A percentile compares a stretch with the other conserved stretches of the same genome.
Conservation (phyloP, 2,797 vertebrate species). For the Sparus aurata region DNA sequence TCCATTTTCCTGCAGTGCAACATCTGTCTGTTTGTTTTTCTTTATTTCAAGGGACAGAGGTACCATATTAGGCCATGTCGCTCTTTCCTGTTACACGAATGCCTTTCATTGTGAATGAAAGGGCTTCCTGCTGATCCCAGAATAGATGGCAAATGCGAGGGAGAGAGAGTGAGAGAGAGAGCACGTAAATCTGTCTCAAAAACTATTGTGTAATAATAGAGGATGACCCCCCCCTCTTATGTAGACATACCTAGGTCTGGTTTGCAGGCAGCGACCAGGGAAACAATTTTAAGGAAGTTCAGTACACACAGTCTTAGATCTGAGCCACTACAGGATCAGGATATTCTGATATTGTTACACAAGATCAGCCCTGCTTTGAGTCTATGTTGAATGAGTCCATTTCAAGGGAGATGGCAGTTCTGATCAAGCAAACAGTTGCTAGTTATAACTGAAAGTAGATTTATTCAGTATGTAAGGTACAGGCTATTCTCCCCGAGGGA, state of each 20-base stretch:
- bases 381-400: neutral
- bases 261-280: conserved; percentile 19
- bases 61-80: conserved; percentile 6
- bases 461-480: conserved; percentile 26
- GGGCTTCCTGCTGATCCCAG: conserved; percentile 55
- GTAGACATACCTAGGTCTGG: conserved; percentile 18
- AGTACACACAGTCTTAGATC: neutral
- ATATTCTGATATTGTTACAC: neutral
- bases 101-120: conserved; percentile 61
- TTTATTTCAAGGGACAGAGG: conserved; percentile 8
- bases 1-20: neutral
- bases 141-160: conserved; percentile 54
- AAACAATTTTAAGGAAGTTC: conserved; percentile 3
- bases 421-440: conserved; percentile 17
- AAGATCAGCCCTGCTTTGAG: neutral
- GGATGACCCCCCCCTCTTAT: conserved; percentile 7
- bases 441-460: conserved; percentile 13
- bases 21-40: conserved; percentile 48
- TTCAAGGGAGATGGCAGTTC: conserved; percentile 13
- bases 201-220: conserved; percentile 45
- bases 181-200: conserved; percentile 42
- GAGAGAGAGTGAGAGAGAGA: conserved; percentile 12
- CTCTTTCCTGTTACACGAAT: conserved; percentile 56
- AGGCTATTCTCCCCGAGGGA: neutral
- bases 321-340: neutral